Conservation (phyloP, 1,140 invertebrate genomes). For the Globodera ellingtonae region DNA sequence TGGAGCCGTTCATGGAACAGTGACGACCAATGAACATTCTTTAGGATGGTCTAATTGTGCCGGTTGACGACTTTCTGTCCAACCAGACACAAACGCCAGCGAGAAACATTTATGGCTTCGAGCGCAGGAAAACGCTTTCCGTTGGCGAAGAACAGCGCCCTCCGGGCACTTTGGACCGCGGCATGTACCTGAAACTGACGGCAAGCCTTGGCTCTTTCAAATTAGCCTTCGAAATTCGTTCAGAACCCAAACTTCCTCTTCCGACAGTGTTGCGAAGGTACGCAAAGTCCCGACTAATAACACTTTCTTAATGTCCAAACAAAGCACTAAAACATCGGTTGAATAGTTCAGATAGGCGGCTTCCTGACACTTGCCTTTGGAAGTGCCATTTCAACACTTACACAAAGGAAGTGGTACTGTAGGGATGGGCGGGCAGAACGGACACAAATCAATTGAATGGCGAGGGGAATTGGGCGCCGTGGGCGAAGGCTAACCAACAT, state of each 20-base stretch:
- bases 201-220: slow-evolving; percentile 17
- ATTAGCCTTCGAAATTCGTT: background rate
- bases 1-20: background rate
- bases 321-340: slow-evolving; percentile 3
- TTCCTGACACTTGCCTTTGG: slow-evolving; percentile 58
- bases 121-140: slow-evolving; percentile 39
- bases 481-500: background rate
- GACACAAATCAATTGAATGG: background rate
- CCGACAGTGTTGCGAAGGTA: slow-evolving; percentile 53
- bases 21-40: background rate
- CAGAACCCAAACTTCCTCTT: slow-evolving; percentile 54
- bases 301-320: background rate
- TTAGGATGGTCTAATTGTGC: slow-evolving; percentile 50
- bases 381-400: slow-evolving; percentile 61
- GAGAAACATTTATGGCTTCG: slow-evolving; percentile 52
- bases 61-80: slow-evolving; percentile 52
- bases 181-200: slow-evolving; percentile 42
- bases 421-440: slow-evolving; percentile 6
- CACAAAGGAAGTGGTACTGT: slow-evolving; percentile 56
- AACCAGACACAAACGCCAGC: slow-evolving; percentile 23
- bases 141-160: slow-evolving; percentile 26
- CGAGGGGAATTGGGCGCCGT: no score
- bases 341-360: slow-evolving; percentile 48
- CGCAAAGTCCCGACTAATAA: background rate
- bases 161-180: slow-evolving; percentile 13